These are phyloP conservation scores for Epinephelus malabaricus DNA, from an alignment of 2,797 vertebrate genomes.

Conservation along the genomic window DNA sequence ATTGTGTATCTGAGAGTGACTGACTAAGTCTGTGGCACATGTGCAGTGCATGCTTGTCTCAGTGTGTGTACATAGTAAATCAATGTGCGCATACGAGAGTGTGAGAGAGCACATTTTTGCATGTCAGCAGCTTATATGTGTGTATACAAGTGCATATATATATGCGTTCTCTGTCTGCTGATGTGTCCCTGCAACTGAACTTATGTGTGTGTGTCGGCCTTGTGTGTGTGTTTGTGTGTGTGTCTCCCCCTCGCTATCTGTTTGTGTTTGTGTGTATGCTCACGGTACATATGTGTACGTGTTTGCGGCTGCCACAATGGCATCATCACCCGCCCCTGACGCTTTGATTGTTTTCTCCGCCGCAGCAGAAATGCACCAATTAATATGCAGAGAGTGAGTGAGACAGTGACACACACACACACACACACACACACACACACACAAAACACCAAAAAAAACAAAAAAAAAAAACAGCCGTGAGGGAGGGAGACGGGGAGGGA, in stretches of 20 bases:
- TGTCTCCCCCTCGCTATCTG: conserved; percentile 33
- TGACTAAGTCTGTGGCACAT: conserved; percentile 79
- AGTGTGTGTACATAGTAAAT: conserved; percentile 70
- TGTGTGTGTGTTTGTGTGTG: conserved; percentile 25
- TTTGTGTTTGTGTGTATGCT: conserved; percentile 62
- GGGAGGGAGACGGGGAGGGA: conserved; percentile 71
- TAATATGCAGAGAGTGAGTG: conserved; percentile 91
- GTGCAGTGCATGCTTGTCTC: conserved; percentile 68
- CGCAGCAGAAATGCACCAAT: conserved; percentile 90
- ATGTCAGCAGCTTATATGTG: conserved; percentile 65
- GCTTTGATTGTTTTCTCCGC: conserved; percentile 90
- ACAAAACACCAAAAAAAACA: neutral
- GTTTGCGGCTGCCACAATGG: conserved; percentile 85
- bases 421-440: conserved; percentile 53
- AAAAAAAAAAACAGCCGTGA: conserved; percentile 76
- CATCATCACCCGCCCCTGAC: conserved; percentile 88
- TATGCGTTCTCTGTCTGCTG: conserved; percentile 29
- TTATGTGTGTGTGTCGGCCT: conserved; percentile 35
- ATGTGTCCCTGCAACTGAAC: conserved; percentile 41
- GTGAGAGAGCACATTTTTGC: conserved; percentile 42
- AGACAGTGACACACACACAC: conserved; percentile 82
- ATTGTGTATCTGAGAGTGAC: conserved; percentile 79
- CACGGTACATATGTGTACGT: conserved; percentile 75
- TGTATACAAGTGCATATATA: conserved; percentile 47
- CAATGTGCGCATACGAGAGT: conserved; percentile 41